These are phyloP conservation scores for Campoplex nolae DNA, from an alignment of 2,888 invertebrate genomes.

Conservation along the genomic window DNA sequence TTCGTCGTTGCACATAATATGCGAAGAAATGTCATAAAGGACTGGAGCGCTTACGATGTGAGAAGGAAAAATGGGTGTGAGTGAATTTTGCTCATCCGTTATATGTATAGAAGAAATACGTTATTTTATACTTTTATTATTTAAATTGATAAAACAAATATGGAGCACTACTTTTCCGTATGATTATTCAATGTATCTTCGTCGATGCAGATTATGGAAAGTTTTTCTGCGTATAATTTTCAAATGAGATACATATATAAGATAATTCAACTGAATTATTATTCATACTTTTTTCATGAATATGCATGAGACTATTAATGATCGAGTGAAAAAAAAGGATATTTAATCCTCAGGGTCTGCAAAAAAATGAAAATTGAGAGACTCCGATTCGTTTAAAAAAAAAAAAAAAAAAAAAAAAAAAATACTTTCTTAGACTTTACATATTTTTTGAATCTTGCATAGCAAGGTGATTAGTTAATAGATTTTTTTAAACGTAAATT, in stretches of 20 bases:
- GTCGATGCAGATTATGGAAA: not conserved
- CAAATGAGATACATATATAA: not conserved
- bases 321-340: not conserved
- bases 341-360: not conserved
- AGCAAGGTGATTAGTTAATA: too few species aligned
- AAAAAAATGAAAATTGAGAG: not conserved
- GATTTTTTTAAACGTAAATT: too few species aligned
- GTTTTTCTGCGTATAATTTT: not conserved
- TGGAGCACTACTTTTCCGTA: not conserved
- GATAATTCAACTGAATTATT: not conserved
- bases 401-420: not conserved
- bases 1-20: constrained; percentile 51
- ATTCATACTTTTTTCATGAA: not conserved
- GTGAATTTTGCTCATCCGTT: constrained; percentile 28
- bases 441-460: too few species aligned
- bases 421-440: not conserved
- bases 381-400: not conserved
- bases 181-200: not conserved
- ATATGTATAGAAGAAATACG: not conserved
- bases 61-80: constrained; percentile 8
- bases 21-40: constrained; percentile 62
- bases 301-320: not conserved
- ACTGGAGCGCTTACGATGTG: not conserved
- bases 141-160: not conserved
- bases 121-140: constrained; percentile 3